Evolutionary conservation across 1,140 invertebrate genomes (phyloP).

Genomic region (Halesus radiatus): DNA sequence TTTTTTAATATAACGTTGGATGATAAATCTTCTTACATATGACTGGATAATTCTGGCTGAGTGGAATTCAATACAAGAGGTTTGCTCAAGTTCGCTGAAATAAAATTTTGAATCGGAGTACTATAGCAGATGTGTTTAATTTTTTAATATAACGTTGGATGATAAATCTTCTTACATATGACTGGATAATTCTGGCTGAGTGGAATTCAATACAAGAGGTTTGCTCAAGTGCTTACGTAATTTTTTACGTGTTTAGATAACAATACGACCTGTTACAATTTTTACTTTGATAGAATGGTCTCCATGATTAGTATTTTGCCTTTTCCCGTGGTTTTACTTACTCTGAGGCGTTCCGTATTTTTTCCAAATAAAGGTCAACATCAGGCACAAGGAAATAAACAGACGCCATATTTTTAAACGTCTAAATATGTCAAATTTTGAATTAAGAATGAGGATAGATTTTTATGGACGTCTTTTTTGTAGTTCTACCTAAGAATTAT

Average conservation of each 20-base stretch:
- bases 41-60: slow-evolving; percentile 30
- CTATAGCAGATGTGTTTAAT: slow-evolving; percentile 15
- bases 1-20: slow-evolving; percentile 26
- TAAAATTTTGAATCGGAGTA: slow-evolving; percentile 8
- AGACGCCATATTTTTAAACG: slow-evolving; percentile 36
- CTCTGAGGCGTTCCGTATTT: slow-evolving; percentile 16
- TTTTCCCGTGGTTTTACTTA: too few species aligned
- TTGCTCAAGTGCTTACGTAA: background rate
- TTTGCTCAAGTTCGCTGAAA: slow-evolving; percentile 13
- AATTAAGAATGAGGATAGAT: background rate
- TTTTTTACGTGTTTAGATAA: background rate
- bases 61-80: background rate
- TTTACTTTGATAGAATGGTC: too few species aligned
- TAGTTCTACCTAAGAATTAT: too few species aligned
- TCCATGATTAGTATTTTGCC: too few species aligned
- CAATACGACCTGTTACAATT: too few species aligned
- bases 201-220: background rate
- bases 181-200: slow-evolving; percentile 24
- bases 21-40: slow-evolving; percentile 40
- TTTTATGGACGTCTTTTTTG: too few species aligned
- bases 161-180: slow-evolving; percentile 41
- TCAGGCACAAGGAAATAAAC: slow-evolving; percentile 25
- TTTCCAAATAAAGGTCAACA: slow-evolving; percentile 20
- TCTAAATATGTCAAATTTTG: slow-evolving; percentile 10
- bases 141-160: slow-evolving; percentile 30